Conservation (phyloP, 1,140 invertebrate genomes). For the Propsilocerus akamusi region DNA sequence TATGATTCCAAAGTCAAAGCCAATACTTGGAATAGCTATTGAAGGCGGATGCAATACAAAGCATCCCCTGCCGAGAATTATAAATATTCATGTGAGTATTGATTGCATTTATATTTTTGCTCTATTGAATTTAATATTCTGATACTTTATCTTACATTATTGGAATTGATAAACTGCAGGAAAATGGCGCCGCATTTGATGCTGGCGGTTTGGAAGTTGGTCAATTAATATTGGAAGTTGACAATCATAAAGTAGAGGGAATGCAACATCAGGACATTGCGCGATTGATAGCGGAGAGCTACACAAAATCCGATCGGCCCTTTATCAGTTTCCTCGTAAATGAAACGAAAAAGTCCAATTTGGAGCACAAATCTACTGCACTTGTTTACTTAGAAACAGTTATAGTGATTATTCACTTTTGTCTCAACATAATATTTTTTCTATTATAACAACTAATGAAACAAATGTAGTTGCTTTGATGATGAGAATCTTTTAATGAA, state of each 20-base stretch:
- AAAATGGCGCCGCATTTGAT: slow-evolving; percentile 72
- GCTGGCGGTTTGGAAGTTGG: slow-evolving; percentile 74
- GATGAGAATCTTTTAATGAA: no score
- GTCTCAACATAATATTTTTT: background rate
- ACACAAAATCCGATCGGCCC: slow-evolving; percentile 52
- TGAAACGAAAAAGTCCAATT: slow-evolving; percentile 63
- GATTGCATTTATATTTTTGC: no score
- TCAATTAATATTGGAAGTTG: slow-evolving; percentile 74
- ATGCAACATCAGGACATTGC: slow-evolving; percentile 50
- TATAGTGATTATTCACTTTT: background rate
- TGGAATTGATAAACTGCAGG: slow-evolving; percentile 32
- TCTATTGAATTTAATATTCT: no score
- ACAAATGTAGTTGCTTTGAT: background rate
- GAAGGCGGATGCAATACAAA: slow-evolving; percentile 86
- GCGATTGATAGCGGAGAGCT: slow-evolving; percentile 65
- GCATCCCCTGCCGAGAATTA: slow-evolving; percentile 74
- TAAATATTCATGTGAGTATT: slow-evolving; percentile 71
- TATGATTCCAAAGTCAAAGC: slow-evolving; percentile 67
- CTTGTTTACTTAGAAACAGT: slow-evolving; percentile 54
- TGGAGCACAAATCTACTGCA: slow-evolving; percentile 60
- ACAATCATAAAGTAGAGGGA: slow-evolving; percentile 65
- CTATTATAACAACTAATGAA: background rate
- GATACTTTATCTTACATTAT: background rate
- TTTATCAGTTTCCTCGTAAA: slow-evolving; percentile 69
- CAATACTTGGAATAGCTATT: slow-evolving; percentile 82